A percentile compares a stretch with the other conserved stretches of the same genome.
Evolutionary conservation across 2,797 vertebrate species (phyloP).

Genomic region (Loris lydekkerianus): DNA sequence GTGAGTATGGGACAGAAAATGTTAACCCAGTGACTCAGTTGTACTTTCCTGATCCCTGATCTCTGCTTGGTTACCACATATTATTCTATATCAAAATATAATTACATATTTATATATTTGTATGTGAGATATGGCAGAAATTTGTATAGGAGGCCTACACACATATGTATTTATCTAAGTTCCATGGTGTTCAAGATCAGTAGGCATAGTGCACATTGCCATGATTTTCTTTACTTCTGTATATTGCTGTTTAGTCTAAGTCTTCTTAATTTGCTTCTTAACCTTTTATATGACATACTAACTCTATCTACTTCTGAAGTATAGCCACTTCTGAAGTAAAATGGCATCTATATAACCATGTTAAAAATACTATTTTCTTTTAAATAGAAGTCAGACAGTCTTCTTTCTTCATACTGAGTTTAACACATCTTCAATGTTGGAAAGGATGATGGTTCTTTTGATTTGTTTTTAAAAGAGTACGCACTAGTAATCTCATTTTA

Average conservation of each 20-base stretch:
- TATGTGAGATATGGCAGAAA: slow-evolving; percentile 11
- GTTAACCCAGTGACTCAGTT: background rate
- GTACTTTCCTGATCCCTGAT: slow-evolving; percentile 30
- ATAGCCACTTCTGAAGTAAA: slow-evolving; percentile 63
- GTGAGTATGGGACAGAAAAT: too few relatives aligned
- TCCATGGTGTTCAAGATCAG: slow-evolving; percentile 52
- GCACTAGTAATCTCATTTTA: slow-evolving; percentile 70
- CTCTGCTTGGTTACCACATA: slow-evolving; percentile 27
- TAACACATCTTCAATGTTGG: slow-evolving; percentile 66
- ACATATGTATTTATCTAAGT: slow-evolving; percentile 27
- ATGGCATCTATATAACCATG: slow-evolving; percentile 13
- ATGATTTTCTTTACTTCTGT: slow-evolving; percentile 46
- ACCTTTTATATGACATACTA: slow-evolving; percentile 35
- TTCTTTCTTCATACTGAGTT: slow-evolving; percentile 61
- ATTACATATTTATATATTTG: slow-evolving; percentile 57
- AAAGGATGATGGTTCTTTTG: slow-evolving; percentile 69
- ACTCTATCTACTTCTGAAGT: slow-evolving; percentile 29
- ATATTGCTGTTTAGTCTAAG: slow-evolving; percentile 55
- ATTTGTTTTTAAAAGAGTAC: slow-evolving; percentile 74
- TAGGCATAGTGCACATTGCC: background rate
- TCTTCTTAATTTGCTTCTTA: slow-evolving; percentile 70
- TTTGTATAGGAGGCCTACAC: slow-evolving; percentile 3
- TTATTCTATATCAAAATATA: slow-evolving; percentile 52
- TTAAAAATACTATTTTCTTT: slow-evolving; percentile 71
- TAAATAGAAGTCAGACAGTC: slow-evolving; percentile 32